Conservation (phyloP, 2,888 invertebrate species). For the Lottia gigantea region DNA sequence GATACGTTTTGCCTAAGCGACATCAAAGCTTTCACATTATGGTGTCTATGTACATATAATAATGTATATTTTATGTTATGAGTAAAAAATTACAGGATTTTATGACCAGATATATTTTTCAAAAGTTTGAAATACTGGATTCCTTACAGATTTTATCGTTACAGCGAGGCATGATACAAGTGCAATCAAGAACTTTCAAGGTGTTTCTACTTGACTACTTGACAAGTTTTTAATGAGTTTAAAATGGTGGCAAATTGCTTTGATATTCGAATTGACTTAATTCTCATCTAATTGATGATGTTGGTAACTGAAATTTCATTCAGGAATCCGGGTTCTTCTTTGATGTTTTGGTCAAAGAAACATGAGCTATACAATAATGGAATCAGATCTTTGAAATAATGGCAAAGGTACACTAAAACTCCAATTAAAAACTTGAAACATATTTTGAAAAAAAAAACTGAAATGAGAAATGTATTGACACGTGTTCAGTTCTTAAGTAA, state of each 20-base stretch:
- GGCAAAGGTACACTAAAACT: not conserved
- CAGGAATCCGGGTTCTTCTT: not conserved
- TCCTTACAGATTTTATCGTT: too few species aligned
- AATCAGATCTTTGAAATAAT: not conserved
- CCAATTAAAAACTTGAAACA: not conserved
- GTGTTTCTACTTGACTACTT: too few species aligned
- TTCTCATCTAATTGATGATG: not conserved
- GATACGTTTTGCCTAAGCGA: too few species aligned
- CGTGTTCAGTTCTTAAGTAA: not conserved
- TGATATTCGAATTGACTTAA: conserved; percentile 10
- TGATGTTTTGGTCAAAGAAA: not conserved
- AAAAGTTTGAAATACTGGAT: too few species aligned
- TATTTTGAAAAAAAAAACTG: not conserved
- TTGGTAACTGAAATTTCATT: not conserved
- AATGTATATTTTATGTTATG: too few species aligned
- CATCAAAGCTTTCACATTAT: too few species aligned
- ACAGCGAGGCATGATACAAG: too few species aligned
- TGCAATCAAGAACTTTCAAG: too few species aligned
- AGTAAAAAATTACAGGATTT: too few species aligned
- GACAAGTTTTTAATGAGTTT: not conserved
- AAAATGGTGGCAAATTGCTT: conserved; percentile 1
- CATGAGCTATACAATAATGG: not conserved
- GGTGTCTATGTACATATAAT: too few species aligned
- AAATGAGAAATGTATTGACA: not conserved
- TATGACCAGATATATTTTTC: too few species aligned